These are phyloP conservation scores for Andricus curvator DNA, from an alignment of 2,888 invertebrate species.

Conservation along the genomic window DNA sequence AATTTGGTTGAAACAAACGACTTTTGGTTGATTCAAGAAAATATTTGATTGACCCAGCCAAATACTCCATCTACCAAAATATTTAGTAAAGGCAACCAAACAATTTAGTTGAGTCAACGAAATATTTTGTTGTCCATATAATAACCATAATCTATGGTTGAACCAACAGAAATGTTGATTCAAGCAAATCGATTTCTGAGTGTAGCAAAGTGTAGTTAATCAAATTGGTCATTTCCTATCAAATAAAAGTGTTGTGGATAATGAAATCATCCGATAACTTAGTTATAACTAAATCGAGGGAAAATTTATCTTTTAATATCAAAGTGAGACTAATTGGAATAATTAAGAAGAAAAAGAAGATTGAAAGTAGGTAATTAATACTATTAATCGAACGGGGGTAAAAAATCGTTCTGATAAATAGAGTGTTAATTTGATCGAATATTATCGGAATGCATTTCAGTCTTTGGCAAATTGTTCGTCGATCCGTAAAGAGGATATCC, in stretches of 20 bases:
- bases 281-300: not conserved
- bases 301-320: not conserved
- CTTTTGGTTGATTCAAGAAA: too few species aligned
- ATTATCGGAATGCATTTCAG: conserved; percentile 7
- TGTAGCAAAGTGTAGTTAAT: too few species aligned
- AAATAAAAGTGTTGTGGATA: not conserved
- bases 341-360: not conserved
- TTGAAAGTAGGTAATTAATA: conserved; percentile 8
- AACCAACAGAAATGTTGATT: too few species aligned
- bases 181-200: too few species aligned
- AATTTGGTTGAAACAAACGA: too few species aligned
- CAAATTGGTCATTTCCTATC: too few species aligned
- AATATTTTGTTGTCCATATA: too few species aligned
- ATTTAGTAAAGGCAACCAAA: too few species aligned
- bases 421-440: conserved; percentile 10
- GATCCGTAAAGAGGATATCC: conserved; percentile 30
- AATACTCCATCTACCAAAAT: too few species aligned
- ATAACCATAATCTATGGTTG: too few species aligned
- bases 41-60: too few species aligned
- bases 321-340: conserved; percentile 3
- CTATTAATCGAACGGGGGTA: not conserved
- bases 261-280: not conserved
- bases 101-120: too few species aligned
- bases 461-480: conserved; percentile 14
- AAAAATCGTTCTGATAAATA: not conserved